Conservation (phyloP, 2,113 vertebrate genomes). For the Carollia perspicillata region DNA sequence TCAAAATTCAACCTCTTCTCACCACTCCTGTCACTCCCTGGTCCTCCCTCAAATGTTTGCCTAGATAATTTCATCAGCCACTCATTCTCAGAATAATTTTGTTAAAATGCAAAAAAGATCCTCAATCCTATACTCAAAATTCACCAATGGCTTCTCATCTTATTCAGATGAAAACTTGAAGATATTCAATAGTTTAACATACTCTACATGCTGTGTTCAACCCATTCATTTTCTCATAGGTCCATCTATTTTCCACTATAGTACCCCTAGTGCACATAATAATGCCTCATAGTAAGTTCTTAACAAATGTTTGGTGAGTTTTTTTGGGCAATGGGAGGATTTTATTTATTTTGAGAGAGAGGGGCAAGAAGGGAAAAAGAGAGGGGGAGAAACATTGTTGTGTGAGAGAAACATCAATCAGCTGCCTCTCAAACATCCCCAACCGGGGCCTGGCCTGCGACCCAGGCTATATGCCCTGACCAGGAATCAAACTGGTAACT, state of each 20-base stretch:
- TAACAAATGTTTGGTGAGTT: background rate
- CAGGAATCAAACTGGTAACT: too few species aligned
- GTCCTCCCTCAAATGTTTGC: background rate
- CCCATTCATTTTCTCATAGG: background rate
- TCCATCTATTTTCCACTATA: background rate
- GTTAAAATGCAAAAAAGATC: background rate
- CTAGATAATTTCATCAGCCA: background rate
- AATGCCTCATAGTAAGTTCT: background rate
- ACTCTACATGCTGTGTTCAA: background rate
- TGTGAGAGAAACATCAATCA: too few species aligned
- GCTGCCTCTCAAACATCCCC: too few species aligned
- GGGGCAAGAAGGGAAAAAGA: too few species aligned
- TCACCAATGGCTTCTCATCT: background rate
- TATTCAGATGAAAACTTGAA: background rate
- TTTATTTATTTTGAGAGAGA: too few species aligned
- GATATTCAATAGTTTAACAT: background rate
- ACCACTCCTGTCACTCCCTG: background rate
- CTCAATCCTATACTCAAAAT: background rate
- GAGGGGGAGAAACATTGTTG: too few species aligned
- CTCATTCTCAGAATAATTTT: background rate
- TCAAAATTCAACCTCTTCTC: background rate
- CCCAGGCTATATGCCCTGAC: too few species aligned
- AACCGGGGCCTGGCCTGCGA: too few species aligned
- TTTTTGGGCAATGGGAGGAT: too few species aligned
- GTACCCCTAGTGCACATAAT: background rate